A percentile compares a stretch with the other conserved stretches of the same genome.
phyloP scores from a whole-genome alignment of 2,888 invertebrate species.

The Eupithecia exiguata region DNA sequence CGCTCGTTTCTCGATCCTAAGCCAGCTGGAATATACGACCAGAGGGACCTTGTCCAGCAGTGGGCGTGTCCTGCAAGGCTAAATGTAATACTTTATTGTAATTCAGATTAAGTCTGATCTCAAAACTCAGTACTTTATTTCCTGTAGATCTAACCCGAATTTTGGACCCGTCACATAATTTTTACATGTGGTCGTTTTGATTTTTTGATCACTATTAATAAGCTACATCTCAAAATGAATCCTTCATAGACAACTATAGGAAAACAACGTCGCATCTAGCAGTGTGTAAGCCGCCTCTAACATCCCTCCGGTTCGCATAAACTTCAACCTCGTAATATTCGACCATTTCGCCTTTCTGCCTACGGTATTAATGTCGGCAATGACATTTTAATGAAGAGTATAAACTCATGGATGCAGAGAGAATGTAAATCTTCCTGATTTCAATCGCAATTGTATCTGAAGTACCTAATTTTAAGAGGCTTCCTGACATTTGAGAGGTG shows the following conservation, averaged over 20 bases:
- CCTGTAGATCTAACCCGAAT: no score
- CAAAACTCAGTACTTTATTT: no score
- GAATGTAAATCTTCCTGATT: slow-evolving; percentile 42
- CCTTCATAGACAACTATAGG: no score
- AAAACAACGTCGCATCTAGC: slow-evolving; percentile 11
- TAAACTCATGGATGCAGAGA: slow-evolving; percentile 50
- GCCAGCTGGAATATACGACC: no score
- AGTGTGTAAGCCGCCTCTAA: slow-evolving; percentile 45
- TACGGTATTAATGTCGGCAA: slow-evolving; percentile 54
- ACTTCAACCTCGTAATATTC: slow-evolving; percentile 55
- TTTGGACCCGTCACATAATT: no score
- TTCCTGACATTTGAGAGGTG: neutral
- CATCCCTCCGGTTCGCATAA: slow-evolving; percentile 53
- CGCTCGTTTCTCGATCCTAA: no score
- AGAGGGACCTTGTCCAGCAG: neutral
- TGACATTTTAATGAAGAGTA: slow-evolving; percentile 58
- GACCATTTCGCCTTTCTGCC: slow-evolving; percentile 53
- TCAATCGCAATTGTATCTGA: slow-evolving; percentile 32
- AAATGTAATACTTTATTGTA: no score
- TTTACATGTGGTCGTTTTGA: no score
- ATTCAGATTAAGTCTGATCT: no score
- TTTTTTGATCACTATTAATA: neutral
- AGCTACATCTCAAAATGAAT: no score
- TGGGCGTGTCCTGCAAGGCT: neutral
- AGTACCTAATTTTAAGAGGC: slow-evolving; percentile 14